A percentile compares a stretch with the other conserved stretches of the same genome.
These are phyloP conservation scores for Rhizoglyphus robini DNA, from an alignment of 1,140 invertebrate genomes.

Conservation along the genomic window DNA sequence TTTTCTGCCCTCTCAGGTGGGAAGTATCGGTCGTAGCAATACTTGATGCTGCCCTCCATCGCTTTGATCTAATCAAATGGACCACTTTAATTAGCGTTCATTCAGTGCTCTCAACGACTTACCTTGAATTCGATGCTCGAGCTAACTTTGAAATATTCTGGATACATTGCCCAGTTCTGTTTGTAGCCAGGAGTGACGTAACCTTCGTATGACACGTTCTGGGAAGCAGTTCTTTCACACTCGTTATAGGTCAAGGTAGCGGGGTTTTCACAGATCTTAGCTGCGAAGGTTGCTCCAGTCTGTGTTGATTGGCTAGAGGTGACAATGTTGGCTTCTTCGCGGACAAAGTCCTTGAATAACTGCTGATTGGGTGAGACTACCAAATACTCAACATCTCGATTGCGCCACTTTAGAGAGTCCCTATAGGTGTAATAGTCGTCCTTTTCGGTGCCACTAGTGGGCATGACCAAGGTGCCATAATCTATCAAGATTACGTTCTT, in stretches of 20 bases:
- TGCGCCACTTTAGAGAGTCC: neutral
- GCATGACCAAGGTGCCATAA: neutral
- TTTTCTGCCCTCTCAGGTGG: conserved; percentile 3
- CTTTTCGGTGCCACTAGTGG: neutral
- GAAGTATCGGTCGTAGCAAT: conserved; percentile 14
- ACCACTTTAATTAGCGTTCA: no score
- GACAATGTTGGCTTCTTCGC: neutral
- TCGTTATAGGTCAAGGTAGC: conserved; percentile 18
- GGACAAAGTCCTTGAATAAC: neutral
- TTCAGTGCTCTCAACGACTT: neutral
- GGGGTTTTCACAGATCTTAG: conserved; percentile 22
- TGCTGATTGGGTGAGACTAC: conserved; percentile 2
- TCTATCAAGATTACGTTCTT: conserved; percentile 15
- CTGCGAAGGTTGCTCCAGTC: neutral
- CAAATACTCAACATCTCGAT: neutral
- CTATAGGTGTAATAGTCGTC: conserved; percentile 15
- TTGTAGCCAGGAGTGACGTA: conserved; percentile 17
- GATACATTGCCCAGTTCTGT: conserved; percentile 23
- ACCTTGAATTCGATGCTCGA: conserved; percentile 13
- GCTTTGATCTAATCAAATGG: neutral
- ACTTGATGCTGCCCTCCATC: conserved; percentile 1
- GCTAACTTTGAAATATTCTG: conserved; percentile 21
- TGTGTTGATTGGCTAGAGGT: neutral
- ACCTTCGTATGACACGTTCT: neutral
- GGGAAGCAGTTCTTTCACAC: neutral